Base-by-base conservation (phyloP, 2,797 vertebrate genomes). In the Xenopus petersii region DNA sequence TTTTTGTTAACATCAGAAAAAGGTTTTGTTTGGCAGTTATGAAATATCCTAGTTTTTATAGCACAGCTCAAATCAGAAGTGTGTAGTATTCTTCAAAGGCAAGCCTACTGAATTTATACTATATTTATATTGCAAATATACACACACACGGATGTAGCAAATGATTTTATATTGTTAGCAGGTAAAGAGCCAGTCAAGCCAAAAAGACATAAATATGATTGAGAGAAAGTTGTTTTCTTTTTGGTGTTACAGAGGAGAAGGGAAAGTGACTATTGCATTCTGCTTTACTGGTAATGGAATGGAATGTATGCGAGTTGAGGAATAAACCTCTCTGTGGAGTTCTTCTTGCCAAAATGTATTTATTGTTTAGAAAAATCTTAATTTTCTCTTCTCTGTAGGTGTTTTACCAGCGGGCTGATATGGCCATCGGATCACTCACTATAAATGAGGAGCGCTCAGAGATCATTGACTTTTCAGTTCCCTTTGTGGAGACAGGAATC, bases 401-500 rank as follows among this genome's bases (percentile, higher is more conserved):
- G 82, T 94, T 95, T 82, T 94, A 95, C 85, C 93, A 95, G 81
- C 91, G 94, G 17, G 95, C 95, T 0, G 95, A 97, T 87, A 97
- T 97, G 94, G 95, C 95, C 63, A 96, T 97, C 11, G 95, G 95
- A 75, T 97, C 95, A 0, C 88, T 97, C 75, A 97, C 95, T 79
- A 97, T 97, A 84, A 97, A 97, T 47, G 95, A 96, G 83, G 95
- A 97, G 86, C 89, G 95, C 65, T 95, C 95, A 1, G 94, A 97
- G 88, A 94, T 96, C 9, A 93, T 97, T 80, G 95, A 97, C 86
- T 97, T 97, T 88, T 97, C 95, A 0, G 95, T 97, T 62, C 95
- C 95, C 79, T 97, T 97, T 63, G 95, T 97, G 73, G 95, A 96
- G 87, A 96, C 95, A 0, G 95, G 95, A 71, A 97, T 97, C 87